These are phyloP conservation scores for Synanthedon tipuliformis DNA, from an alignment of 2,888 invertebrate species.

Conservation along the genomic window DNA sequence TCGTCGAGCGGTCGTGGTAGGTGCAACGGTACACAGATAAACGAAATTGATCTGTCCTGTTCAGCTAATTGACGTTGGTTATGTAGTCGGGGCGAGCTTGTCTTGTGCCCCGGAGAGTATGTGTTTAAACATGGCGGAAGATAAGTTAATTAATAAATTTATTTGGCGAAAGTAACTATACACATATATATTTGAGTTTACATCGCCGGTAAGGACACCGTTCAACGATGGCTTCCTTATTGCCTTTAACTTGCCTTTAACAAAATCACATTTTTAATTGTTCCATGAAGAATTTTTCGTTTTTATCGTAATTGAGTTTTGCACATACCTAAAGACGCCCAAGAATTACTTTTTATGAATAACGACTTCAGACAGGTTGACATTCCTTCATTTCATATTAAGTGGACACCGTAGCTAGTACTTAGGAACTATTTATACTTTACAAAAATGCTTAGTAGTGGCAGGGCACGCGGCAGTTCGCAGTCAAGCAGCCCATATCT, in stretches of 20 bases:
- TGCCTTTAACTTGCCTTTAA: background rate
- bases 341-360: too few species aligned
- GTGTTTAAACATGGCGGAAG: background rate
- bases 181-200: background rate
- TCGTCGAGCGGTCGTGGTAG: constrained; percentile 31
- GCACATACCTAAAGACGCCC: too few species aligned
- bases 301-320: too few species aligned
- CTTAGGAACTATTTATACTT: too few species aligned
- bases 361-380: too few species aligned
- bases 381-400: too few species aligned
- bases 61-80: constrained; percentile 20
- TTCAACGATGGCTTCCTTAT: background rate
- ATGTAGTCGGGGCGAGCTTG: background rate
- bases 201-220: background rate
- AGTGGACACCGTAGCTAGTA: too few species aligned
- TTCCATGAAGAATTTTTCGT: too few species aligned
- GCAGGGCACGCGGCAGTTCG: too few species aligned
- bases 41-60: constrained; percentile 45
- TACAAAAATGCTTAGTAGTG: too few species aligned
- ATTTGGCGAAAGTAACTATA: background rate
- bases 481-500: too few species aligned
- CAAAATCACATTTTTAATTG: background rate
- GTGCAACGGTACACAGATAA: constrained; percentile 25
- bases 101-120: background rate
- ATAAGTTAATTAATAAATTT: background rate